These are phyloP conservation scores for Trisateles emortualis DNA, from an alignment of 2,888 invertebrate species.

Conservation along the genomic window DNA sequence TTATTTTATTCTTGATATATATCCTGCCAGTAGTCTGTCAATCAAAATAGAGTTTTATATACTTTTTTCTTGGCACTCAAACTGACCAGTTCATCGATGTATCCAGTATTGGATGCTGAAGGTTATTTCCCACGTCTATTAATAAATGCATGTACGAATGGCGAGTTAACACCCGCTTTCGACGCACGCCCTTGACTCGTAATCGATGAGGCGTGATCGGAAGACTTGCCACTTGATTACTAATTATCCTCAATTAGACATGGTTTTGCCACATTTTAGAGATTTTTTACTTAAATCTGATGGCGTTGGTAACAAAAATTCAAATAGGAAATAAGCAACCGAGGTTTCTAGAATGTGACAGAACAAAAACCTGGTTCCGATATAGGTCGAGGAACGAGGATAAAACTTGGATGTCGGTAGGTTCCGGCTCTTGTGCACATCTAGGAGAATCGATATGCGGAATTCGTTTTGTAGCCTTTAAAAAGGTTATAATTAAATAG, in stretches of 20 bases:
- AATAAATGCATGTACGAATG: conserved; percentile 20
- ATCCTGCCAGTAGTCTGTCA: too few species aligned
- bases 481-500: too few species aligned
- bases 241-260: conserved; percentile 69
- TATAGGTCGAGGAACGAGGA: too few species aligned
- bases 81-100: too few species aligned
- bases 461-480: too few species aligned
- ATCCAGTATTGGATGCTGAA: neutral
- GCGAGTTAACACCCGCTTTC: conserved; percentile 26
- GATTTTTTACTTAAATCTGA: conserved; percentile 24
- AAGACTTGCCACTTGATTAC: conserved; percentile 56
- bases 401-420: too few species aligned
- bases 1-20: too few species aligned
- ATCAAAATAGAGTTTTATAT: too few species aligned
- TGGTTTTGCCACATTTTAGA: conserved; percentile 50
- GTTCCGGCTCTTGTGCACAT: too few species aligned
- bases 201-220: conserved; percentile 62
- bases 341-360: neutral
- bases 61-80: neutral
- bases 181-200: conserved; percentile 61
- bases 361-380: neutral
- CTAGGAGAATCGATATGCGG: too few species aligned
- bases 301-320: conserved; percentile 6
- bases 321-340: neutral
- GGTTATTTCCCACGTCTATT: conserved; percentile 24